Evolutionary conservation across 1,140 invertebrate genomes (phyloP).

Genomic region (Pseudomyrmex gracilis): DNA sequence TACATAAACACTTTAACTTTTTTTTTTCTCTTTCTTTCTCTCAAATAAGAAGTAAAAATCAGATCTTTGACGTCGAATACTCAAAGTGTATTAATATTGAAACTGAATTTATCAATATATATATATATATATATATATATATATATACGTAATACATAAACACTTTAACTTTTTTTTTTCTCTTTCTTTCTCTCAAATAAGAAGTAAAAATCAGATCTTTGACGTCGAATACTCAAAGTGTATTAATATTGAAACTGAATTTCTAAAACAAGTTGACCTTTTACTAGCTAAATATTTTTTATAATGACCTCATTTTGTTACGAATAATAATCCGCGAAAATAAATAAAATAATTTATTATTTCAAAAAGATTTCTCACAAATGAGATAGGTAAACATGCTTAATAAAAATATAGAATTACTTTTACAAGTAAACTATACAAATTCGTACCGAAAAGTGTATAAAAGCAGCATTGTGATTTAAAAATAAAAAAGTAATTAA

Average conservation of each 20-base stretch:
- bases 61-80: constrained; percentile 7
- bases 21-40: background rate
- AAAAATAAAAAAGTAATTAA: constrained; percentile 4
- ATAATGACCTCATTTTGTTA: background rate
- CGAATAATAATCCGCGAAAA: background rate
- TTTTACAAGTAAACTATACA: background rate
- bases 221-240: background rate
- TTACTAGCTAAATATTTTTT: background rate
- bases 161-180: too few species aligned
- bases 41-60: constrained; percentile 23
- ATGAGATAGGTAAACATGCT: background rate
- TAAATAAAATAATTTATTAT: background rate
- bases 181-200: background rate
- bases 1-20: constrained; percentile 48
- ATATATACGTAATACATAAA: too few species aligned
- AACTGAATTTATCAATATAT: too few species aligned
- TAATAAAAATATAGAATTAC: background rate
- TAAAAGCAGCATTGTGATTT: background rate
- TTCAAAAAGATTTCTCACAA: background rate
- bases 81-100: background rate
- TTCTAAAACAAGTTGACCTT: background rate
- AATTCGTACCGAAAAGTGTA: background rate
- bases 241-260: constrained; percentile 6
- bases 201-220: constrained; percentile 30
- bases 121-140: too few species aligned